Percentiles rank a stretch among this genome's conserved stretches.
These are phyloP conservation scores for Lanius collurio DNA, from an alignment of 2,113 vertebrate genomes.

Conservation along the genomic window DNA sequence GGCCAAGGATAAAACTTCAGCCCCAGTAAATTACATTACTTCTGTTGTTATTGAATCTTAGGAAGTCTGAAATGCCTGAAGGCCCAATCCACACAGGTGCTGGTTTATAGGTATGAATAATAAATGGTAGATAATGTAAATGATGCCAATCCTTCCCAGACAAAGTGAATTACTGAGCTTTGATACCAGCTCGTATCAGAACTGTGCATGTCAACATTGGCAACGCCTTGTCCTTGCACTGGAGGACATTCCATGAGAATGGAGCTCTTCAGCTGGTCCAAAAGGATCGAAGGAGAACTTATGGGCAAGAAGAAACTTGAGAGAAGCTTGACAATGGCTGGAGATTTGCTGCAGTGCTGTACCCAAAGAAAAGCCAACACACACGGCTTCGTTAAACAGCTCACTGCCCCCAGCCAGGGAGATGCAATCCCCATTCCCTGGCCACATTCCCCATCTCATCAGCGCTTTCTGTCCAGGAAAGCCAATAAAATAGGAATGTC, in stretches of 20 bases:
- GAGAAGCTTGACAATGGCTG: neutral
- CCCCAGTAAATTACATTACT: neutral
- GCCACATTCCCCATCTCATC: conserved; percentile 35
- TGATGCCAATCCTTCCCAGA: neutral
- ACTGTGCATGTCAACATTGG: neutral
- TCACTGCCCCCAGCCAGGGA: conserved; percentile 25
- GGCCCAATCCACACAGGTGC: neutral
- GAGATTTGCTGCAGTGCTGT: conserved; percentile 23
- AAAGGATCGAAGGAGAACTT: neutral
- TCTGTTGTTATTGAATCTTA: neutral
- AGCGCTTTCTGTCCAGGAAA: conserved; percentile 36
- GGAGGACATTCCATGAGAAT: neutral
- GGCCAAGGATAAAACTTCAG: neutral
- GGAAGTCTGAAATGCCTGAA: neutral
- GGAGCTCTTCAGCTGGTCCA: neutral
- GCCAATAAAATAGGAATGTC: conserved; percentile 21
- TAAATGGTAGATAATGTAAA: neutral
- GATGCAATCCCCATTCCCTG: neutral
- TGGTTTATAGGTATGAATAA: neutral
- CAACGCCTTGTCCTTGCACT: neutral
- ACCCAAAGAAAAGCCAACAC: conserved; percentile 50
- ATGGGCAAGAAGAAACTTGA: neutral
- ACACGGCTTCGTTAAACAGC: conserved; percentile 63
- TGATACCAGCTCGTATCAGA: neutral
- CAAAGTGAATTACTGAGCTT: neutral